Base-by-base conservation (phyloP, 1,140 invertebrate genomes). In the Temnothorax nylanderi region DNA sequence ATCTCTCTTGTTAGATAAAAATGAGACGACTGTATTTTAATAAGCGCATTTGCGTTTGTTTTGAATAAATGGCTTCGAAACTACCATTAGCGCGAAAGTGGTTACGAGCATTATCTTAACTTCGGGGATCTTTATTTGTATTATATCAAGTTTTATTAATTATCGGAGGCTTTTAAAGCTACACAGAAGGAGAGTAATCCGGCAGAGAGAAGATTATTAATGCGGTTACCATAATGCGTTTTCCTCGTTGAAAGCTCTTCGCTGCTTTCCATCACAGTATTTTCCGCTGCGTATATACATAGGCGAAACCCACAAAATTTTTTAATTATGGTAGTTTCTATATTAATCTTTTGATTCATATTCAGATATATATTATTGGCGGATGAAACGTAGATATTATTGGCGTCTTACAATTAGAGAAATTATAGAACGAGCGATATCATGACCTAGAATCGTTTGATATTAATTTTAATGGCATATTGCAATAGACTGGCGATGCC, bases 131-230 rank as follows among this genome's bases (percentile, higher is more conserved):
- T 60, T 84, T 84, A 75, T 60, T 75, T 47, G 41, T 6, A 74
- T n/a, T 13, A 60, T 6, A 74, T n/a, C 18, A 60, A 74, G 54
- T 84, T 74, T 75, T 74, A 84, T 84, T 84, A 84, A 84, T 75
- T 84, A 75, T 84, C 69, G 18, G n/a, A 3, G 37, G 54, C 49
- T 74, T 13, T 74, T 82, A 58, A 72, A 82, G 51, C 18, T 69
- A 32, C 32, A 67, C 60, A 37, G 47, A 32, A 65, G 49, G 37
- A 47, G 80, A 37, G 41, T 84, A 84, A 84, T 84, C 51, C 54
- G 41, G 11, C 32, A 32, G 16, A 62, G 37, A 69, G 60, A 16
- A 67, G 54, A 74, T 82, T 82, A 74, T 82, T 82, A 82, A 82
- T 82, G 41, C 54, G 26, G 65, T 72, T 81, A 81, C 21, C 16